Evolutionary conservation across 1,140 invertebrate genomes (phyloP), one percentile per base, ranked within the genome.

Genomic region (Brachionus manjavacas): DNA sequence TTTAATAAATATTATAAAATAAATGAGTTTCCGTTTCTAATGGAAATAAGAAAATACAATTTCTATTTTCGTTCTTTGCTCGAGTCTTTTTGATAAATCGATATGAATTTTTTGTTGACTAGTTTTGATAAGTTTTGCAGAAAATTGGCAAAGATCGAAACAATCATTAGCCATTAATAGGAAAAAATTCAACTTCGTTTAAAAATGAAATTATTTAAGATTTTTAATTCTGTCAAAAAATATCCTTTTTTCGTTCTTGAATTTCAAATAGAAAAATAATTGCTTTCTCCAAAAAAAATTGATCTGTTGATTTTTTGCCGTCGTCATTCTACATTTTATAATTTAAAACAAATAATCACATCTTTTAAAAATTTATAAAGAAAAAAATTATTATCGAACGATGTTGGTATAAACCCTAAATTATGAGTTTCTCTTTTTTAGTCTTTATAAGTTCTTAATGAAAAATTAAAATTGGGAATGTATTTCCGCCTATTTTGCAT

Each of bases 51-150:
- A 49, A 76, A 25, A 76, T 39, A 72, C n/a, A 72, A 72, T 72
- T 72, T 20, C 9, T 72, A 6, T 20, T 39, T 20, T 41, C 9
- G 1, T 41, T 31, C 16, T 41, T 20, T 20, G 9, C n/a, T 60
- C 6, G 9, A 60, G 16, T 20, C 23, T 41, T 12, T 72, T 20
- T 43, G 12, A 14, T 72, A 23, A 72, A 72, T 72, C 68, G 68
- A 72, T 72, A 72, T 76, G 46, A 25, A 49, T 76, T 76, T 52
- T 31, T 76, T n/a, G n/a, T 76, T 76, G 72, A 76, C 68, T 41
- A 43, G 20, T 11, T 31, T 72, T 41, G 16, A 16, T 41, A 41
- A 70, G 31, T 28, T 11, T 31, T 31, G 31, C 28, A 7, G 66
- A 52, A 52, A n/a, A 52, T 8, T 60, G 52, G 25, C n/a, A 60